A percentile compares a stretch with the other conserved stretches of the same genome.
These are phyloP conservation scores for Priocnemis perturbator DNA, from an alignment of 2,888 invertebrate species.

Conservation along the genomic window DNA sequence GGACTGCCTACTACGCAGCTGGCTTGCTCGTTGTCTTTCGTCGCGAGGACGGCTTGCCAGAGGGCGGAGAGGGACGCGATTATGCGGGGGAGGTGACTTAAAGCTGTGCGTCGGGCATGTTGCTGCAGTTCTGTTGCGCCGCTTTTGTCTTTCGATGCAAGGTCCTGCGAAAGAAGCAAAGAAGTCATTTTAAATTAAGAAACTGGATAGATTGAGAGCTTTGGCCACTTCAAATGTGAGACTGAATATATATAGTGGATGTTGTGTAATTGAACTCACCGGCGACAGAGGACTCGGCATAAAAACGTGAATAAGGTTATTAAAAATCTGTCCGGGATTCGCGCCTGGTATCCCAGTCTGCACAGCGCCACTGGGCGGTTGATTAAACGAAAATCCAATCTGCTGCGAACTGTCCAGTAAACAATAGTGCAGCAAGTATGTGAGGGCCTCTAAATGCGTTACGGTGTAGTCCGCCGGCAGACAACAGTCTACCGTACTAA, in stretches of 20 bases:
- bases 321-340: conserved; percentile 85
- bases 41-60: conserved; percentile 83
- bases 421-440: conserved; percentile 88
- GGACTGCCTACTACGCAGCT: conserved; percentile 79
- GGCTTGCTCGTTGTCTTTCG: conserved; percentile 77
- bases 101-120: conserved; percentile 83
- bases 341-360: conserved; percentile 77
- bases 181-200: too few species aligned
- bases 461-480: conserved; percentile 87
- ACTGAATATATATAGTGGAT: not conserved
- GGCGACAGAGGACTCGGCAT: conserved; percentile 79
- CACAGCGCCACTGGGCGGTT: conserved; percentile 76
- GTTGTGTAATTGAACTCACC: conserved; percentile 56
- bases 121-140: conserved; percentile 75
- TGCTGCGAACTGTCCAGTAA: conserved; percentile 82
- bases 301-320: conserved; percentile 88
- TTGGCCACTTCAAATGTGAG: not conserved
- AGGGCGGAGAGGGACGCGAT: conserved; percentile 87
- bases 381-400: conserved; percentile 78
- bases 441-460: conserved; percentile 86
- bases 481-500: conserved; percentile 75
- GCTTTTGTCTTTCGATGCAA: conserved; percentile 70
- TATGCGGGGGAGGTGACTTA: conserved; percentile 88
- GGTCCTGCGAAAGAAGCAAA: conserved; percentile 58
- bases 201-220: too few species aligned